A percentile compares a stretch with the other conserved stretches of the same genome.
phyloP scores from a whole-genome alignment of 2,113 vertebrate genomes.

The Petrocephalus microphthalmus region DNA sequence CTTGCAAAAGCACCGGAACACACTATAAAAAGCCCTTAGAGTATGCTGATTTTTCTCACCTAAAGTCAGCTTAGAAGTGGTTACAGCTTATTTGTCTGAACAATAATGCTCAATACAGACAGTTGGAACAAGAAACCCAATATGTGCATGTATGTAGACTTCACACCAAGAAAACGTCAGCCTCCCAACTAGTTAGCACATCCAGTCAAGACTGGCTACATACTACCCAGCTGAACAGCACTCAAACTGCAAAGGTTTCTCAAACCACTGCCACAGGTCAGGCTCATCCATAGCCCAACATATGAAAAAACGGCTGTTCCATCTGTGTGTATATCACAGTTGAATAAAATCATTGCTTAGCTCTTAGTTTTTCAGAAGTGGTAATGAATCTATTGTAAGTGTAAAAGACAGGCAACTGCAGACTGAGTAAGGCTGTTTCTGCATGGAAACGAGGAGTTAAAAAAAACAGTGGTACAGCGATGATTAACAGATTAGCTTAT shows the following conservation, averaged over 20 bases:
- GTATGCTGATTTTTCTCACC: slow-evolving; percentile 48
- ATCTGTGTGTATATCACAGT: background rate
- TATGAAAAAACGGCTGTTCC: background rate
- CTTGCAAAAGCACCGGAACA: slow-evolving; percentile 67
- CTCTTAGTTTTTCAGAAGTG: background rate
- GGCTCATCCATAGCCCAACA: background rate
- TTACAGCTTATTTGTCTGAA: slow-evolving; percentile 35
- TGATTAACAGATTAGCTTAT: background rate
- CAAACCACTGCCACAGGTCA: background rate
- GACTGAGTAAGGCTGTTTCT: slow-evolving; percentile 14
- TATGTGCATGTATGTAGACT: slow-evolving; percentile 15
- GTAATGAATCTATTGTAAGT: slow-evolving; percentile 1
- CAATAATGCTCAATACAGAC: slow-evolving; percentile 46
- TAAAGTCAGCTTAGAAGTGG: slow-evolving; percentile 44
- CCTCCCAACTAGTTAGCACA: background rate
- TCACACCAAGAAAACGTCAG: background rate
- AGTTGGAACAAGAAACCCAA: slow-evolving; percentile 33
- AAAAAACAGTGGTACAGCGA: background rate
- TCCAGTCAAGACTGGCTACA: background rate
- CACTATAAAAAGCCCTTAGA: slow-evolving; percentile 66
- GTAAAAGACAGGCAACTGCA: background rate
- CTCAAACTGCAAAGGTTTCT: background rate
- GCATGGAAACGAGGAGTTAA: background rate
- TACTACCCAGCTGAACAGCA: background rate
- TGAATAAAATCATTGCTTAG: slow-evolving; percentile 1